Base-by-base conservation (phyloP, 2,113 vertebrate genomes). In the Axis porcinus region DNA sequence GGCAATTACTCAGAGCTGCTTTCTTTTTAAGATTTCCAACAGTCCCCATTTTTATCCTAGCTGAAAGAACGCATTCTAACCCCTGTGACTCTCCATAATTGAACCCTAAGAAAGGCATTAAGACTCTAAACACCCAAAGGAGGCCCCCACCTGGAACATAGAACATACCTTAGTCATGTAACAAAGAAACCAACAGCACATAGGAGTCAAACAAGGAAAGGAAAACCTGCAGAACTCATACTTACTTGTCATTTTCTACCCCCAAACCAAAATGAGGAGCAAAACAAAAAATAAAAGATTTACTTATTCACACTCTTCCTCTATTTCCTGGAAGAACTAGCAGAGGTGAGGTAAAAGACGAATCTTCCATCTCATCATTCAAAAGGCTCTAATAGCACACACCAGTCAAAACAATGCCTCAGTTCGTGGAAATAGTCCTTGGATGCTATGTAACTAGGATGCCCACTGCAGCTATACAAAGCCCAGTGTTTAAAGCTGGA, bases 101-200 rank as follows among this genome's bases (percentile, higher is more conserved):
- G 86, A 86, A 74, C 45, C 88, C 85, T 88, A 87, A 82, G 84
- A 92, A 96, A 94, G 91, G 55, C 36, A 91, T 76, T 58, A 89
- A 45, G 92, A 91, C 55, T 95, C 91, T 27, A 94, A 62, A 16
- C 55, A 89, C 86, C 36, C 87, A 92, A 85, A 81, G 88, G 82
- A 93, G 57, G 91, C 21, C 30, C 50, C 62, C 81, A 97, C 97
- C 96, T 98, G 78, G 54, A 94, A 96, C 58, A 93, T 47, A 91
- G 78, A 95, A 67, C 52, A 58, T 79, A 87, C 86, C 97, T 95
- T 40, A 95, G 52, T 91, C 97, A 62, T 60, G 25, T 89, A 98
- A 98, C 98, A 98, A 98, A 98, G 97, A 89, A 97, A 97, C 94
- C 96, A 96, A 84, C 47, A 83, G n/a, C 58, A 58, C 23, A 87